Evolutionary conservation across 2,888 invertebrate genomes (phyloP), one percentile per base, ranked within the genome.

Genomic region (Callyntrura guangdongensis): DNA sequence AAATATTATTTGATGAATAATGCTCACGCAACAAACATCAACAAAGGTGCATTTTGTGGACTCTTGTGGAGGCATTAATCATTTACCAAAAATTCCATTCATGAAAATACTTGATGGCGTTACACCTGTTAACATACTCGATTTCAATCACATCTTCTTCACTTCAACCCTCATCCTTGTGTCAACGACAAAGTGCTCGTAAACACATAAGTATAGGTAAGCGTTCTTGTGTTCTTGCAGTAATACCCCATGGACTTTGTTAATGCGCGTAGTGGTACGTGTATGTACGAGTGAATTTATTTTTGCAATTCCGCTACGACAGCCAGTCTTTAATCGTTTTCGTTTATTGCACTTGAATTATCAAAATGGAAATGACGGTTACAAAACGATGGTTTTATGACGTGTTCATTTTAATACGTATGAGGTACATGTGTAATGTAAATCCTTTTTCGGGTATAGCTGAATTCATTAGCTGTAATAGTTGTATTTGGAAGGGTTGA

Each of bases 381-480:
- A 59, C 56, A 72, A 85, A 85, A 85, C 36, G 27, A 27, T 85
- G 72, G 72, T 20, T 85, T 85, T 72, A 85, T 85, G 85, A 74
- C 59, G 27, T 59, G 72, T 84, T 47, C 20, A 69, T 67, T 72
- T 72, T 72, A n/a, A 85, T 85, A n/a, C 22, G 53, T 56, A n/a
- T n/a, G n/a, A n/a, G n/a, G 53, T 84, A 27, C 53, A 85, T 49
- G 53, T 85, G 85, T 85, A 85, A 84, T 85, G 85, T 85, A 85
- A 84, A 85, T 85, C 85, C 85, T 74, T 85, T 85, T 85, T 85
- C 85, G 85, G 85, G 84, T 72, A 61, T 22, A 69, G 84, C 27
- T 83, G 84, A 85, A 85, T 69, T 85, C 84, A 85, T 72, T 85
- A 85, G 56, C 72, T n/a, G 77, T 77, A 53, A 77, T 56, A 56